Conservation (phyloP, 2,113 vertebrate genomes). For the Platanista minor region DNA sequence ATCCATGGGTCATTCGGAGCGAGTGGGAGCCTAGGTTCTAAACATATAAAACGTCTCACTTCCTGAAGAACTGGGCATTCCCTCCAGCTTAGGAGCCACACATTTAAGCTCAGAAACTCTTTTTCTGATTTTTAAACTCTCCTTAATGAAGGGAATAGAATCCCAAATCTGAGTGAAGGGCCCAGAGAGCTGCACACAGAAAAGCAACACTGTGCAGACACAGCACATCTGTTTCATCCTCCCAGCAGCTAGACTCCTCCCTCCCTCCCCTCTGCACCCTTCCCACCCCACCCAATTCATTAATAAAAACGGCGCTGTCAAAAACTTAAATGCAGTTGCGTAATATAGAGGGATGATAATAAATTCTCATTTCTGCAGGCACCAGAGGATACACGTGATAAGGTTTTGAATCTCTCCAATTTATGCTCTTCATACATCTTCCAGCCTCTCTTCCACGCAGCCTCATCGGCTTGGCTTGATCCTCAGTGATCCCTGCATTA, state of each 20-base stretch:
- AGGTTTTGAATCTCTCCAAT: conserved; percentile 54
- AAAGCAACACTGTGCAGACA: not conserved
- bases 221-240: not conserved
- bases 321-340: conserved; percentile 33
- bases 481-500: not conserved
- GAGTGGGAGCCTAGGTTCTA: not conserved
- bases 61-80: not conserved
- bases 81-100: not conserved
- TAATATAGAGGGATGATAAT: conserved; percentile 19
- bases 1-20: not conserved
- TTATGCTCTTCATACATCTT: conserved; percentile 24
- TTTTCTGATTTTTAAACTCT: not conserved
- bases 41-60: not conserved
- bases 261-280: not conserved
- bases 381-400: conserved; percentile 26
- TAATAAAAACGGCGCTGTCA: conserved; percentile 36
- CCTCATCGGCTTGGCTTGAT: not conserved
- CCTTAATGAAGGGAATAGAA: not conserved
- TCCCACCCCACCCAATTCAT: not conserved
- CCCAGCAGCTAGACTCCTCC: not conserved
- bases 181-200: not conserved
- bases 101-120: not conserved
- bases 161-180: not conserved
- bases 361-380: conserved; percentile 41
- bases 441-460: not conserved